Percentiles rank a stretch among this genome's conserved stretches.
Evolutionary conservation across 92 coral and sea anemone species (phyloP).

Genomic region (Plumapathes pennacea): DNA sequence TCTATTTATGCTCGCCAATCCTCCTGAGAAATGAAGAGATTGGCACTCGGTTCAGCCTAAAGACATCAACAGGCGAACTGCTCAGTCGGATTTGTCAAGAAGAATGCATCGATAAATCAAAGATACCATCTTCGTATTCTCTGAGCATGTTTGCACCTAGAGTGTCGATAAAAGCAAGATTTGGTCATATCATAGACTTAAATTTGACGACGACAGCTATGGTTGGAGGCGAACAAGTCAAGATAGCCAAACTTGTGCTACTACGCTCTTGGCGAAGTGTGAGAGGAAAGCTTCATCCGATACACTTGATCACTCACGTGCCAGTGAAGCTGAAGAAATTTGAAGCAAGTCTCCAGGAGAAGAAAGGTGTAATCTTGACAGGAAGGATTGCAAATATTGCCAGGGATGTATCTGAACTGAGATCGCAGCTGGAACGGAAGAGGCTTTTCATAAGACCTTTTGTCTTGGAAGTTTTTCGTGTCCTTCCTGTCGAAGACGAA

Average conservation of each 20-base stretch:
- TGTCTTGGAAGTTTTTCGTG: slow-evolving; percentile 70
- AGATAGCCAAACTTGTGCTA: slow-evolving; percentile 66
- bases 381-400: slow-evolving; percentile 80
- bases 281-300: slow-evolving; percentile 79
- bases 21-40: slow-evolving; percentile 83
- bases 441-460: slow-evolving; percentile 83
- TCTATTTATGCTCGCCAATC: slow-evolving; percentile 89
- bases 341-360: slow-evolving; percentile 52
- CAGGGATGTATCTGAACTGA: slow-evolving; percentile 68
- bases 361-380: slow-evolving; percentile 72
- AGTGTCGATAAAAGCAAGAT: slow-evolving; percentile 65
- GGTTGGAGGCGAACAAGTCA: slow-evolving; percentile 67
- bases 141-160: slow-evolving; percentile 83
- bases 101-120: slow-evolving; percentile 70
- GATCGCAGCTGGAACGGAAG: slow-evolving; percentile 70
- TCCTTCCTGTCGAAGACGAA: slow-evolving; percentile 50
- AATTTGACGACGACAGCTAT: slow-evolving; percentile 74
- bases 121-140: slow-evolving; percentile 68
- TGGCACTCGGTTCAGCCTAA: slow-evolving; percentile 80
- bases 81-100: slow-evolving; percentile 73
- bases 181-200: slow-evolving; percentile 71
- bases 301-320: slow-evolving; percentile 74
- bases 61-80: slow-evolving; percentile 75
- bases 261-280: slow-evolving; percentile 87
- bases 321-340: slow-evolving; percentile 86